Percentiles rank a stretch among this genome's conserved stretches.
phyloP scores from a whole-genome alignment of 2,888 invertebrate species.

The Trilocha varians region DNA sequence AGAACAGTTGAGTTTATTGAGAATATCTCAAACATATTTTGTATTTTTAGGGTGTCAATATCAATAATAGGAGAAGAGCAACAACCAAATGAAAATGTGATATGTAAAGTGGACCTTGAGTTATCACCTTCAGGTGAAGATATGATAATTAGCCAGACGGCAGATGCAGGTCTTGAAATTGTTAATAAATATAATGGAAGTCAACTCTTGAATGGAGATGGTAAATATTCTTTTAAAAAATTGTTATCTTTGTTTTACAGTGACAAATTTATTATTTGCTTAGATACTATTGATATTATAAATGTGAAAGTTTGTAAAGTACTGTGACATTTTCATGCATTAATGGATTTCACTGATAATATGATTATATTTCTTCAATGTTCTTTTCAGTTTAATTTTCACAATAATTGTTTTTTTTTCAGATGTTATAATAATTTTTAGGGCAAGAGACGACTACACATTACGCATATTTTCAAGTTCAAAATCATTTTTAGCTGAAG shows the following conservation, averaged over 20 bases:
- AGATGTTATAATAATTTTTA: conserved; percentile 22
- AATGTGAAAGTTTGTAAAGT: background rate
- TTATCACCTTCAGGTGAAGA: conserved; percentile 20
- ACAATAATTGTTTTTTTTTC: conserved; percentile 13
- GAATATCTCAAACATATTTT: background rate
- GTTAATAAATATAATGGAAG: conserved; percentile 14
- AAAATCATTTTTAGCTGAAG: conserved; percentile 19
- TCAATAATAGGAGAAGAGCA: conserved; percentile 29
- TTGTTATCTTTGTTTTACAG: no score
- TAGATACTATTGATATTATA: background rate
- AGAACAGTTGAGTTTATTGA: background rate
- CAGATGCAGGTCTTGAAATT: conserved; percentile 21
- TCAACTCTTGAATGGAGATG: conserved; percentile 21
- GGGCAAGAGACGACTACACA: conserved; percentile 13
- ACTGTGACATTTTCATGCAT: no score
- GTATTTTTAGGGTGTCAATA: conserved; percentile 29
- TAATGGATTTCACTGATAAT: no score
- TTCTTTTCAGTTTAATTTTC: background rate
- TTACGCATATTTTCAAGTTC: conserved; percentile 19
- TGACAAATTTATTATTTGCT: background rate
- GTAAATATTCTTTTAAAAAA: conserved; percentile 1
- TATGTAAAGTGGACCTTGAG: conserved; percentile 31
- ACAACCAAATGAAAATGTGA: conserved; percentile 34
- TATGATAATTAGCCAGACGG: conserved; percentile 18
- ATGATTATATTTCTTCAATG: no score